phyloP scores from a whole-genome alignment of 2,888 invertebrate genomes.

The Stenolophus ochropezus region DNA sequence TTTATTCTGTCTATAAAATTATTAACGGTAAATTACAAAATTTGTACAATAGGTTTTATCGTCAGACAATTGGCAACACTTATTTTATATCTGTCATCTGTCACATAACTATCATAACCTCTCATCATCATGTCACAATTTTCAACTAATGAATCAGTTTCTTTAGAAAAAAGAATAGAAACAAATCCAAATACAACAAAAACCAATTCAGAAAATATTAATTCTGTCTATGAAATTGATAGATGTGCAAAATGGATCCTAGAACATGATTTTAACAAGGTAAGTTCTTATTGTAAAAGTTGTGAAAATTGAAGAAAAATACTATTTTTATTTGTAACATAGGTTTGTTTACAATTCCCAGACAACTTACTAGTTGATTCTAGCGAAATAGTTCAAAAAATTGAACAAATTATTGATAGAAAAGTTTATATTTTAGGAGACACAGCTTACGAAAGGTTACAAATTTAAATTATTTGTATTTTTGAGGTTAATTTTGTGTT shows the following conservation, averaged over 20 bases:
- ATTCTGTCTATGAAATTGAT: conserved; percentile 76
- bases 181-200: conserved; percentile 63
- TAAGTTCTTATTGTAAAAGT: conserved; percentile 71
- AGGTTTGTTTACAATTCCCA: conserved; percentile 95
- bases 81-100: too few relatives aligned
- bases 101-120: neutral
- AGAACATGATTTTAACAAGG: conserved; percentile 79
- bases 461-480: conserved; percentile 31
- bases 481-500: conserved; percentile 61
- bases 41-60: too few relatives aligned
- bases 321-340: conserved; percentile 60
- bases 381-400: conserved; percentile 77
- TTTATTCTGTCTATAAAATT: too few relatives aligned
- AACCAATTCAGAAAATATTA: conserved; percentile 70
- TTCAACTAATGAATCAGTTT: conserved; percentile 75
- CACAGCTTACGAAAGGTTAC: conserved; percentile 91
- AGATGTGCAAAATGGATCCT: conserved; percentile 83
- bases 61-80: conserved; percentile 4
- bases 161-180: conserved; percentile 74
- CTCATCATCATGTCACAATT: conserved; percentile 69
- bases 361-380: conserved; percentile 85
- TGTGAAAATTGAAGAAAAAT: too few relatives aligned
- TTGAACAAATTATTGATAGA: conserved; percentile 75
- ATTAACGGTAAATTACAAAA: too few relatives aligned
- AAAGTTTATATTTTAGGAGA: conserved; percentile 90